phyloP scores from a whole-genome alignment of 2,797 vertebrate species.

The Melanotaenia pygmaea region DNA sequence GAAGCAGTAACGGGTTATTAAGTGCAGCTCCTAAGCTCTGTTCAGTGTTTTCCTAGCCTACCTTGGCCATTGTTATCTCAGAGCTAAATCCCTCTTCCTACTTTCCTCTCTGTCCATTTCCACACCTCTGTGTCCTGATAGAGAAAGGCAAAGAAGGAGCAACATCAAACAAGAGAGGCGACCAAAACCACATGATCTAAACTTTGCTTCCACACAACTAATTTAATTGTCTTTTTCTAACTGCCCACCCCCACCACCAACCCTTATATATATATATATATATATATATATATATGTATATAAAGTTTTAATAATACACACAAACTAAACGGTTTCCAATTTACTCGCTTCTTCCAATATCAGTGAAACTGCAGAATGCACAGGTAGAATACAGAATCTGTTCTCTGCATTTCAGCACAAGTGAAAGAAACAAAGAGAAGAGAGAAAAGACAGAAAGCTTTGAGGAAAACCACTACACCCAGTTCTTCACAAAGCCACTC shows the following conservation, averaged over 20 bases:
- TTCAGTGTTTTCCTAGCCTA: constrained; percentile 73
- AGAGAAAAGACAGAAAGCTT: constrained; percentile 42
- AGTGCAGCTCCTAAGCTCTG: constrained; percentile 57
- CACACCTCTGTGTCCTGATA: constrained; percentile 45
- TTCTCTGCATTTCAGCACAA: constrained; percentile 20
- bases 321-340: constrained; percentile 5
- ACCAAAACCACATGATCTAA: constrained; percentile 36
- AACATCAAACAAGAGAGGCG: constrained; percentile 55
- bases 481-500: constrained; percentile 58
- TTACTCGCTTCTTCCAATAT: background rate
- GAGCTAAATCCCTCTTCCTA: constrained; percentile 59
- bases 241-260: background rate
- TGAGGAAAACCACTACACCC: constrained; percentile 60
- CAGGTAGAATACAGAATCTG: constrained; percentile 33
- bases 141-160: constrained; percentile 31
- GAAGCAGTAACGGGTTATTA: constrained; percentile 53
- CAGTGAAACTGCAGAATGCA: constrained; percentile 18
- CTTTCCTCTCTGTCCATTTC: constrained; percentile 31
- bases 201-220: background rate
- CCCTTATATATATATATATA: no score
- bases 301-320: constrained; percentile 5
- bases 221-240: background rate
- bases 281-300: no score
- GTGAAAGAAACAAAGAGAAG: constrained; percentile 32
- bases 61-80: constrained; percentile 73